A percentile compares a stretch with the other conserved stretches of the same genome.
phyloP scores from a whole-genome alignment of 2,888 invertebrate genomes.

The Epiblema foenella region DNA sequence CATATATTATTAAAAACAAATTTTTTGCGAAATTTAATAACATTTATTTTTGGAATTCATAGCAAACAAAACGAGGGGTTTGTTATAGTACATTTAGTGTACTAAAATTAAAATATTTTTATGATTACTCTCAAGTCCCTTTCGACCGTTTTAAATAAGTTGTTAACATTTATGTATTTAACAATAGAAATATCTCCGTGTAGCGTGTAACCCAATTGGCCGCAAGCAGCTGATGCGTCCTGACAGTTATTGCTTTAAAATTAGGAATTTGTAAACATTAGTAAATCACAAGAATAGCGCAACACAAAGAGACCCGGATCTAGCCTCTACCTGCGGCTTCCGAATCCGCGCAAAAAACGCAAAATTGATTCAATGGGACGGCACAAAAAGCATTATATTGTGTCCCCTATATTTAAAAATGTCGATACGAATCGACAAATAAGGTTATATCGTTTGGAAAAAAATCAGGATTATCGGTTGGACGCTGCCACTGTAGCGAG shows the following conservation, averaged over 20 bases:
- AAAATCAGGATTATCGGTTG: slow-evolving; percentile 75
- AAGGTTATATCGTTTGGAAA: slow-evolving; percentile 78
- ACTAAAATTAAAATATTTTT: neutral
- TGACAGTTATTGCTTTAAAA: slow-evolving; percentile 80
- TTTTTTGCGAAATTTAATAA: neutral
- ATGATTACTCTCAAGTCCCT: slow-evolving; percentile 28
- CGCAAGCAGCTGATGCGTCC: slow-evolving; percentile 75
- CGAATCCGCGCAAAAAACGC: slow-evolving; percentile 79
- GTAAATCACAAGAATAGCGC: slow-evolving; percentile 67
- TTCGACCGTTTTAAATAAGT: slow-evolving; percentile 35
- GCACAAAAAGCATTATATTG: slow-evolving; percentile 73
- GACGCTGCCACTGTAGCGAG: slow-evolving; percentile 50
- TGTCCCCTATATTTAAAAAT: slow-evolving; percentile 77
- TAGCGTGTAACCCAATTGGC: slow-evolving; percentile 70
- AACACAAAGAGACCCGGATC: slow-evolving; percentile 79
- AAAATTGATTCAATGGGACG: slow-evolving; percentile 77
- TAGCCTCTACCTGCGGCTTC: slow-evolving; percentile 84
- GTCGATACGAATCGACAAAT: slow-evolving; percentile 76
- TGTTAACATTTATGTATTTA: slow-evolving; percentile 35
- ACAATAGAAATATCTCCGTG: slow-evolving; percentile 50
- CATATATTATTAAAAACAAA: too few relatives aligned
- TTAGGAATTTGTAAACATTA: slow-evolving; percentile 82
- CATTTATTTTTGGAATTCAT: neutral
- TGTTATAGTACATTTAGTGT: neutral
- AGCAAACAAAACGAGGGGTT: neutral